Evolutionary conservation across 2,113 vertebrate genomes (phyloP), one percentile per base, ranked within the genome.

Genomic region (Paraplagusia blochii): DNA sequence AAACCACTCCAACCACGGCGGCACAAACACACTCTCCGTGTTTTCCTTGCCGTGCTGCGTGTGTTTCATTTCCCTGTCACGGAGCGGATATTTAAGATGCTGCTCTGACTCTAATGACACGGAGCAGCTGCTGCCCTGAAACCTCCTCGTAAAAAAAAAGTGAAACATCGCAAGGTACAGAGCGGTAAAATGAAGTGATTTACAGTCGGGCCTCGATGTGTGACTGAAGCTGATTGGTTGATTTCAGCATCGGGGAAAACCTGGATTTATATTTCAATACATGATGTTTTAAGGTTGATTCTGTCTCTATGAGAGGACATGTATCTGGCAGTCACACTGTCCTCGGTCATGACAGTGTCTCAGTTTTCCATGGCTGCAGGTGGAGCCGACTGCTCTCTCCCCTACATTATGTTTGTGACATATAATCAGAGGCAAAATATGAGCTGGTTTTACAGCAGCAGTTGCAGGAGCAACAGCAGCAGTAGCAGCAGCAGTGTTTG

Each of bases 311-410:
- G 6, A 29, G 22, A 29, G 50, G 53, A 61, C 71, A 75, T 42
- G 50, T 52, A 64, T 63, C 76, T 74, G 78, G 70, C 80, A 75
- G 44, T 82, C 74, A 75, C 51, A 72, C 61, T 80, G 69, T 76
- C 55, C 22, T 29, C 6, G 2, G 22, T 29, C 46, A 52, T 69
- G 45, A 49, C n/a, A 66, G 76, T 38, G 36, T 58, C 66, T 72
- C 54, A n/a, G 77, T 77, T 79, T 74, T 77, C 71, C 44, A 48
- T 52, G 50, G 10, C 74, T 44, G 66, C 67, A 63, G 68, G 78
- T 51, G 68, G 58, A 58, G 40, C 34, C 7, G 14, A 36, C 61
- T 12, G 49, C 63, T 76, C 66, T 47, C 67, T 73, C 63, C 65
- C 6, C 15, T 47, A 63, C 74, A 80, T 81, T 72, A 63, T 70